These are phyloP conservation scores for Apamea monoglypha DNA, from an alignment of 2,888 invertebrate species.

Conservation along the genomic window DNA sequence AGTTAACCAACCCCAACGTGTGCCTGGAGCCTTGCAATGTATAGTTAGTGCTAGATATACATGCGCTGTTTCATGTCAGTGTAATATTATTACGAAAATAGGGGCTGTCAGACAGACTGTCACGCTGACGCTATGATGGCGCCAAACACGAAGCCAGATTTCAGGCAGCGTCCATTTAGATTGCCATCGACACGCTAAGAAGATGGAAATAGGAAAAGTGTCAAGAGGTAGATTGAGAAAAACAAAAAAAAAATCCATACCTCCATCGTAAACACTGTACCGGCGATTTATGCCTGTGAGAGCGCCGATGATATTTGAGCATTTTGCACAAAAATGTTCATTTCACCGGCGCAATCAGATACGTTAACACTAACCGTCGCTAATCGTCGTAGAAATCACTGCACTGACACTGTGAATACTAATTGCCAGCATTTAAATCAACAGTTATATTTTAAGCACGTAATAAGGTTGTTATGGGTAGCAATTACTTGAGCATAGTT, in stretches of 20 bases:
- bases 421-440: slow-evolving; percentile 67
- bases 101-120: background rate
- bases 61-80: background rate
- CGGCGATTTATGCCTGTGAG: slow-evolving; percentile 88
- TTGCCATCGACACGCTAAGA: too few species aligned
- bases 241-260: slow-evolving; percentile 70
- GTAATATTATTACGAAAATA: background rate
- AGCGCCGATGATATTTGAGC: slow-evolving; percentile 90
- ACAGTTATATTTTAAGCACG: slow-evolving; percentile 72
- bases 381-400: slow-evolving; percentile 72
- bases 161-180: too few species aligned
- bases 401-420: slow-evolving; percentile 70
- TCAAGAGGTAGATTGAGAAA: background rate
- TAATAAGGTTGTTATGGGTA: slow-evolving; percentile 65
- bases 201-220: slow-evolving; percentile 1
- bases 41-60: background rate
- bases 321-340: slow-evolving; percentile 89
- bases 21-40: background rate
- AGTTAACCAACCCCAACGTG: background rate
- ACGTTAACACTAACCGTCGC: slow-evolving; percentile 70
- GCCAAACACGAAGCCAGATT: background rate
- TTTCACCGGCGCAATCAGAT: slow-evolving; percentile 80
- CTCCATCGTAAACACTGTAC: slow-evolving; percentile 89
- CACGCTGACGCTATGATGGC: background rate
- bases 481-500: slow-evolving; percentile 67